Evolutionary conservation across 1,140 invertebrate species (phyloP).

Genomic region (Zaprionus vittiger): DNA sequence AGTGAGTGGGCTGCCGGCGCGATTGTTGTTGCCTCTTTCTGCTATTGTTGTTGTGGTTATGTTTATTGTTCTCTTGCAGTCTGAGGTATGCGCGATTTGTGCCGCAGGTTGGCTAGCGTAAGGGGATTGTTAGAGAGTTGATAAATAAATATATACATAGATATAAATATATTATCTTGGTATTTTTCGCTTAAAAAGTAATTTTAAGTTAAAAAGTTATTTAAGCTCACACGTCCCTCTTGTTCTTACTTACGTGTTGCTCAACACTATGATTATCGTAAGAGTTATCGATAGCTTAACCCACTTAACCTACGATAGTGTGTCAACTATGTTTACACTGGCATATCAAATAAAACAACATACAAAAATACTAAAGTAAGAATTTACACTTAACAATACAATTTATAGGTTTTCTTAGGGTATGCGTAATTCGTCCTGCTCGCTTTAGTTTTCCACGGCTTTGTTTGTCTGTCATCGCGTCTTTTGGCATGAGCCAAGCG

Average conservation of each 20-base stretch:
- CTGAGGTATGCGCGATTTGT: not conserved
- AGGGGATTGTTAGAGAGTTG: not conserved
- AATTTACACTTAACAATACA: no score
- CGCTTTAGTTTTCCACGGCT: not conserved
- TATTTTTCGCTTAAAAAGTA: no score
- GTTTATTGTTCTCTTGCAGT: not conserved
- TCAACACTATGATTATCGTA: no score
- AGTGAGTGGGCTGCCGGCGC: slow-evolving; percentile 26
- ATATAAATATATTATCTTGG: no score
- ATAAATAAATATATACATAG: not conserved
- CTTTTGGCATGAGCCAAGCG: slow-evolving; percentile 64
- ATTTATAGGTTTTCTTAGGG: not conserved
- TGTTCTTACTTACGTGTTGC: no score
- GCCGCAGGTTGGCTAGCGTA: not conserved
- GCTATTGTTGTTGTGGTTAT: slow-evolving; percentile 6
- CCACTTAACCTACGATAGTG: no score
- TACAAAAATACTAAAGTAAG: no score
- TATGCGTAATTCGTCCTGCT: not conserved
- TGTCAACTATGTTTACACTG: no score
- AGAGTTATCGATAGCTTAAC: no score
- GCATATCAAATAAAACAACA: no score
- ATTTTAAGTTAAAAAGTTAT: no score
- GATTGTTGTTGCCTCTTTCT: not conserved
- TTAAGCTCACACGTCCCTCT: fast-evolving
- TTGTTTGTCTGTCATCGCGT: slow-evolving; percentile 40